Evolutionary conservation across 2,888 invertebrate species (phyloP).

Genomic region (Drosophila peninsularis): DNA sequence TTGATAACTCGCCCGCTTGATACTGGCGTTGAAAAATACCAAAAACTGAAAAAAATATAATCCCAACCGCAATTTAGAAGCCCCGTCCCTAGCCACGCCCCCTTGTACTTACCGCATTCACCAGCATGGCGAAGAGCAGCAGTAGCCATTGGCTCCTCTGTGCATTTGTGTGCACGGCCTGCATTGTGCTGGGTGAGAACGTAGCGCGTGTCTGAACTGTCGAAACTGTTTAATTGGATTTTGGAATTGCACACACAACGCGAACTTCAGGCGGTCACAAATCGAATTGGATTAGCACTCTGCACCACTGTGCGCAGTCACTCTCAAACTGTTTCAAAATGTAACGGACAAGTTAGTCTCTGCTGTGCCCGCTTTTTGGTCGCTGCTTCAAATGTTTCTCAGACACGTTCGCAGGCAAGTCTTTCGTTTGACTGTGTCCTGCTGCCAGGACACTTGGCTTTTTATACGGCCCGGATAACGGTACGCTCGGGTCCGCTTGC

Average conservation of each 20-base stretch:
- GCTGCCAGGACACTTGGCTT: conserved; percentile 53
- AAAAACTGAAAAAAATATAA: conserved; percentile 62
- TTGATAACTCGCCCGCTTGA: conserved; percentile 26
- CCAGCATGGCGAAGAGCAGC: conserved; percentile 76
- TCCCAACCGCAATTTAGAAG: conserved; percentile 20
- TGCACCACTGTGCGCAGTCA: conserved; percentile 28
- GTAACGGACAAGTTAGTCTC: conserved; percentile 21
- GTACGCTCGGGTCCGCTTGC: conserved; percentile 7
- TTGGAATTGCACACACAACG: conserved; percentile 9
- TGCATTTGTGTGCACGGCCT: conserved; percentile 68
- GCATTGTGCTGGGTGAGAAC: conserved; percentile 45
- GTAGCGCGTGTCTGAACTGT: conserved; percentile 18
- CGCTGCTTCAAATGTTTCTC: conserved; percentile 8
- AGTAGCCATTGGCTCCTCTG: conserved; percentile 66
- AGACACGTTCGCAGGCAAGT: conserved; percentile 57
- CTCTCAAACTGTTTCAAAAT: conserved; percentile 50
- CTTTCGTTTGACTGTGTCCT: conserved; percentile 71
- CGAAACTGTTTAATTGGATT: conserved; percentile 35
- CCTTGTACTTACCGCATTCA: conserved; percentile 81
- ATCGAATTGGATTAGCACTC: conserved; percentile 43
- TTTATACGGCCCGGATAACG: conserved; percentile 74
- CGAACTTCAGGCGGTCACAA: conserved; percentile 26
- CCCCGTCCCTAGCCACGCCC: background rate
- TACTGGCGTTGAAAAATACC: conserved; percentile 29
- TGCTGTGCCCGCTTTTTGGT: conserved; percentile 14